These are phyloP conservation scores for Oryzias woworae DNA, from an alignment of 2,113 vertebrate species.

Conservation along the genomic window DNA sequence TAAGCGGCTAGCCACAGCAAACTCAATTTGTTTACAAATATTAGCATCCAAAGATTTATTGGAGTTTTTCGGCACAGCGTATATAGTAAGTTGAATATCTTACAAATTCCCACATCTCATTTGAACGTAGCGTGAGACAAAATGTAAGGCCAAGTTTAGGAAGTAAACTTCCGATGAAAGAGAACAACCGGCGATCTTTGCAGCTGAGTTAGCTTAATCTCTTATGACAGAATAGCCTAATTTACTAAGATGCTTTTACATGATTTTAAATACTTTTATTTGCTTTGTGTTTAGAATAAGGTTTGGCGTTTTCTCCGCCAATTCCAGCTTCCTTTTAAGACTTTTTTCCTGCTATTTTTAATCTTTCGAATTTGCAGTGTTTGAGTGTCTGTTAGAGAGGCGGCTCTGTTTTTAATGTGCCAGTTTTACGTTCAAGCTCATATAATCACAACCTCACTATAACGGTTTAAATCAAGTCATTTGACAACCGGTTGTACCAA, in stretches of 20 bases:
- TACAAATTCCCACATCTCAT: neutral
- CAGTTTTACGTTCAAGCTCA: no score
- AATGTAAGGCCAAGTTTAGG: neutral
- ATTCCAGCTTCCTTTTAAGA: no score
- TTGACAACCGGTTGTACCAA: no score
- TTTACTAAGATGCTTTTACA: slow-evolving; percentile 17
- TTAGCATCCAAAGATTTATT: slow-evolving; percentile 2
- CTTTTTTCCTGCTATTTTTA: no score
- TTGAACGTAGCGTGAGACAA: neutral
- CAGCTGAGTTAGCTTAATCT: slow-evolving; percentile 35
- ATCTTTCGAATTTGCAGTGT: no score
- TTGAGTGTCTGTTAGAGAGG: no score
- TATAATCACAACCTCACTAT: no score
- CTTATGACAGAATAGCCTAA: slow-evolving; percentile 15
- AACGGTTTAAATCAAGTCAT: no score
- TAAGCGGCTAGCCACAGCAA: slow-evolving; percentile 16
- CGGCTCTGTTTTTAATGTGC: no score
- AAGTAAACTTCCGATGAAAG: slow-evolving; percentile 23
- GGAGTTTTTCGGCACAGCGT: neutral
- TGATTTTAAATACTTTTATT: neutral
- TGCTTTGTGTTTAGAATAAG: neutral
- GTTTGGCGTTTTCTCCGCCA: no score
- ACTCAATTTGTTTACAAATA: slow-evolving; percentile 5
- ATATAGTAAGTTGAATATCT: slow-evolving; percentile 35
- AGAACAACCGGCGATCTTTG: slow-evolving; percentile 6